Evolutionary conservation across 1,140 invertebrate genomes (phyloP), one percentile per base, ranked within the genome.

Genomic region (Macrobrachium nipponense): DNA sequence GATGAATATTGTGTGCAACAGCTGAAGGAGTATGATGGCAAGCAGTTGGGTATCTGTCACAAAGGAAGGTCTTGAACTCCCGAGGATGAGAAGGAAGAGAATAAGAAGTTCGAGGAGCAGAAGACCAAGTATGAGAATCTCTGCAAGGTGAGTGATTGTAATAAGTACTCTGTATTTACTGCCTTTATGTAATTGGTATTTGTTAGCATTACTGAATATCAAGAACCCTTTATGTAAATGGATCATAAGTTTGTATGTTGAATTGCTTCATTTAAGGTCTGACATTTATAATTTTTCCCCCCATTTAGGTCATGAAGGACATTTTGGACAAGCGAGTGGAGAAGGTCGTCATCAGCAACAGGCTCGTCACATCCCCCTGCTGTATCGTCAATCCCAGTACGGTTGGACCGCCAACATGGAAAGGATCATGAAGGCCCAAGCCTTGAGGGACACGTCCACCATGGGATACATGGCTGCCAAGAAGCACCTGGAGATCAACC

Each of bases 371-470:
- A 87, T 99, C 98, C 3, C 98, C 98, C 0, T 99, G 98, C 92
- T 99, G 98, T 91, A 99, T 99, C 90, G 98, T 99, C 27, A 99
- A 17, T 97, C 96, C n/a, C 97, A 99, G 91, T 99, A 98, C 91
- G 98, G 98, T 73, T 99, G 98, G 98, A 97, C 98, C 12, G 98
- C 98, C 6, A 99, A 99, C 92, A 99, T 99, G 98, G 98, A 99
- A 91, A 94, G 98, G 82, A 99, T 99, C 92, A 99, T 99, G 98
- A 99, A 99, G 91, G 98, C 98, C 0, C 97, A 99, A 91, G 97
- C 97, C 60, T 93, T 99, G 0, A 92, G 97, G 43, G 98, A 99
- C 90, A 96, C 97, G 0, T 97, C 96, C 20, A 99, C 98, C 80
- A 98, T 99, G 97, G 97, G 97, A 73, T 99, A 99, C 93, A 99